phyloP scores from a whole-genome alignment of 2,113 vertebrate genomes.

The Sialia sialis region DNA sequence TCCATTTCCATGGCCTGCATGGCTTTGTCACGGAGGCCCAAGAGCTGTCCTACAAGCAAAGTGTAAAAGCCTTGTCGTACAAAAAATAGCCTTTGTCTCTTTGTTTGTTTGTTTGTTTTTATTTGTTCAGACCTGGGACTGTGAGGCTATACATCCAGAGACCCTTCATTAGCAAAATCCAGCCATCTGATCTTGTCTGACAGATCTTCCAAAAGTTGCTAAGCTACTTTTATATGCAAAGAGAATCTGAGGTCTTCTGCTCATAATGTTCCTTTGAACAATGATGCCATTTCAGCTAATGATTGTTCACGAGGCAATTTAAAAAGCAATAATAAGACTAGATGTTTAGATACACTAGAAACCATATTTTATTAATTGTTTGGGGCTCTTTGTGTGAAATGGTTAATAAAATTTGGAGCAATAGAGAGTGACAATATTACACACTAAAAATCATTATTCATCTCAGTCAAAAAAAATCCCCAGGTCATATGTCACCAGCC shows the following conservation, averaged over 20 bases:
- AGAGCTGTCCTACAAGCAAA: fast-evolving
- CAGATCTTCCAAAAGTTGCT: not conserved
- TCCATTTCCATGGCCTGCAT: not conserved
- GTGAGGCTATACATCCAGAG: not conserved
- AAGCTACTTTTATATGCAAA: not conserved
- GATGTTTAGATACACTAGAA: not conserved
- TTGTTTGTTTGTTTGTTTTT: not conserved
- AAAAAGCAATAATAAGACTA: not conserved
- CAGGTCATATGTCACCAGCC: not conserved
- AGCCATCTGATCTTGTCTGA: not conserved
- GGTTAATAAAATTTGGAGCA: not conserved
- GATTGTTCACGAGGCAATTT: not conserved
- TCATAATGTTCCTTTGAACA: not conserved
- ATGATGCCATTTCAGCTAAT: not conserved
- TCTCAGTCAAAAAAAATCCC: not conserved
- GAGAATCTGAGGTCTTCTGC: not conserved
- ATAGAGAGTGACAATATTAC: not conserved
- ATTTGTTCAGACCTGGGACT: not conserved
- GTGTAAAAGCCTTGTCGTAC: no score
- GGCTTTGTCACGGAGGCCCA: not conserved
- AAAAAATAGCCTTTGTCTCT: not conserved
- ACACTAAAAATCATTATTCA: not conserved
- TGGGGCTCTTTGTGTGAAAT: not conserved
- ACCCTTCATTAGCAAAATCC: not conserved
- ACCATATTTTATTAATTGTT: not conserved